Evolutionary conservation across 2,113 vertebrate genomes (phyloP).

Genomic region (Pogonocichla stellata): DNA sequence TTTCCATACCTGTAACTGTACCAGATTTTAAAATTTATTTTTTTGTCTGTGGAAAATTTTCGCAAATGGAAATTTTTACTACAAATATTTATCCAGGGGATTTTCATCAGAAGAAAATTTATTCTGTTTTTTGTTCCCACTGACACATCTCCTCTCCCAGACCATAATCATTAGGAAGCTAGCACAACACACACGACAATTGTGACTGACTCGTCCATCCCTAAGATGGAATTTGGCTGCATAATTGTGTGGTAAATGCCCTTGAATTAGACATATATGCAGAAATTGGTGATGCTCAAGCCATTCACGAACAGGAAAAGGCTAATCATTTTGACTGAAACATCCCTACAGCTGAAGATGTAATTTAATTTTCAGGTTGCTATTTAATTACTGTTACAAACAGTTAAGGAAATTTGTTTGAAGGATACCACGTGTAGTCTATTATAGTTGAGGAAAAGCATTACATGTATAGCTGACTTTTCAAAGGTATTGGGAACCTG

Average conservation of each 20-base stretch:
- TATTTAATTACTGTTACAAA: constrained; percentile 51
- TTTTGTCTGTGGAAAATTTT: neutral
- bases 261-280: neutral
- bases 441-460: neutral
- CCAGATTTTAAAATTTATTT: neutral
- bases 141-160: neutral
- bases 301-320: constrained; percentile 16
- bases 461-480: neutral
- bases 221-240: neutral
- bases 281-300: neutral
- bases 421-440: neutral
- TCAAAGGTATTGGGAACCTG: neutral
- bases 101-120: neutral
- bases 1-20: neutral
- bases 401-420: constrained; percentile 12
- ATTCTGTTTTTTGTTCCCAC: neutral
- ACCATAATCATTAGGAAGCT: neutral
- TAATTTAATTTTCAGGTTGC: constrained; percentile 35
- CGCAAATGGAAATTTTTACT: neutral
- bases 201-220: neutral
- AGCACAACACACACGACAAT: neutral
- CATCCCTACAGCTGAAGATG: neutral
- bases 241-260: neutral
- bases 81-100: neutral
- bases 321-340: constrained; percentile 24